A percentile compares a stretch with the other conserved stretches of the same genome.
Evolutionary conservation across 2,113 vertebrate genomes (phyloP).

Genomic region (Mesembrinibis cayennensis): DNA sequence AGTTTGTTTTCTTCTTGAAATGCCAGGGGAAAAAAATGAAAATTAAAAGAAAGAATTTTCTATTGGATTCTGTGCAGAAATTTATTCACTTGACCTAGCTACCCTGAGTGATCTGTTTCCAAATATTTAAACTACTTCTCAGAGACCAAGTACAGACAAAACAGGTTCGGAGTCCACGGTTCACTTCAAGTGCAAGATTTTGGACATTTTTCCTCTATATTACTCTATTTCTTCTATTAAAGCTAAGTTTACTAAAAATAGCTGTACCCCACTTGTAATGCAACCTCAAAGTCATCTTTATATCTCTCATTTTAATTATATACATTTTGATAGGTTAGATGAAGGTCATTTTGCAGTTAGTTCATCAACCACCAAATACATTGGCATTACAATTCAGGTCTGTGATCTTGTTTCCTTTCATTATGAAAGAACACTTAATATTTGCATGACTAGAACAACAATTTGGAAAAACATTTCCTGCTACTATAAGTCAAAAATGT

Average conservation of each 20-base stretch:
- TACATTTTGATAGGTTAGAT: neutral
- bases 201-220: neutral
- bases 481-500: neutral
- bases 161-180: neutral
- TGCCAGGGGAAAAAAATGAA: neutral
- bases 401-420: neutral
- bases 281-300: neutral
- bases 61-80: neutral
- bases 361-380: neutral
- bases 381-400: neutral
- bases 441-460: neutral
- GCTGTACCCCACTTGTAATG: neutral
- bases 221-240: neutral
- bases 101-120: slow-evolving; percentile 14
- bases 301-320: neutral
- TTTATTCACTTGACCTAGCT: neutral
- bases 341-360: neutral
- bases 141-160: slow-evolving; percentile 4
- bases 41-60: neutral
- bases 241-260: neutral
- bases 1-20: neutral
- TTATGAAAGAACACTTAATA: neutral
- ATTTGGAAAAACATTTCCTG: neutral
- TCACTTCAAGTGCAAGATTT: slow-evolving; percentile 3
- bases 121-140: slow-evolving; percentile 32